These are phyloP conservation scores for Remorina albescens DNA, from an alignment of 2,797 vertebrate genomes.

Conservation along the genomic window DNA sequence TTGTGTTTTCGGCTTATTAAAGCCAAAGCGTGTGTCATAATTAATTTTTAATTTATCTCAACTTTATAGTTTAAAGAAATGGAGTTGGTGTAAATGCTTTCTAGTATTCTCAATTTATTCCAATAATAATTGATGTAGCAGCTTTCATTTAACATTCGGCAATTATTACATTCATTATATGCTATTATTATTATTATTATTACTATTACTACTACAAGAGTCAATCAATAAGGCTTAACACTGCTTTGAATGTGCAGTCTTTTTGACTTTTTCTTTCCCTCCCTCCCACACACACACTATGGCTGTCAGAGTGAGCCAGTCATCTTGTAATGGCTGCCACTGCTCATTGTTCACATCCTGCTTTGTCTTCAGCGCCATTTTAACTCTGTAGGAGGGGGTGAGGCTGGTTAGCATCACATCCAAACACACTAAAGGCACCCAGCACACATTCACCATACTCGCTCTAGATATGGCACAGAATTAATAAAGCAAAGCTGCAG, in stretches of 20 bases:
- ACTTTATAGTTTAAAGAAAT: too few relatives aligned
- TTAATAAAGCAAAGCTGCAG: neutral
- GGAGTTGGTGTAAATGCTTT: too few relatives aligned
- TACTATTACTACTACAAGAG: neutral
- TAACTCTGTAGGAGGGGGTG: constrained; percentile 76
- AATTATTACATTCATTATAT: neutral
- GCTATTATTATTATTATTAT: constrained; percentile 3
- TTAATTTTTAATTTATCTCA: too few relatives aligned
- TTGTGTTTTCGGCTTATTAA: neutral
- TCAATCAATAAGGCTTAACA: constrained; percentile 7
- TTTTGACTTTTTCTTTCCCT: neutral
- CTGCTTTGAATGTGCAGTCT: neutral
- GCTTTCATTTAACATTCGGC: neutral
- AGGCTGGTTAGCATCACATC: constrained; percentile 59
- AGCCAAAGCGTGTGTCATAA: neutral
- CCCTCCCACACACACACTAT: constrained; percentile 18
- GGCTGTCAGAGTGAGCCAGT: constrained; percentile 70
- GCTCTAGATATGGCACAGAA: neutral
- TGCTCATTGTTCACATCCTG: constrained; percentile 82
- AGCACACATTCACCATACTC: neutral
- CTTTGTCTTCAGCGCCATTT: constrained; percentile 91
- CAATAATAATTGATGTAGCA: neutral
- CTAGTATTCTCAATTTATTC: neutral
- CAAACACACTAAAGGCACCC: constrained; percentile 7
- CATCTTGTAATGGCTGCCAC: constrained; percentile 90